Percentiles rank a stretch among this genome's conserved stretches.
phyloP scores from a whole-genome alignment of 2,888 invertebrate species.

The Drosophila parthenogenetica region DNA sequence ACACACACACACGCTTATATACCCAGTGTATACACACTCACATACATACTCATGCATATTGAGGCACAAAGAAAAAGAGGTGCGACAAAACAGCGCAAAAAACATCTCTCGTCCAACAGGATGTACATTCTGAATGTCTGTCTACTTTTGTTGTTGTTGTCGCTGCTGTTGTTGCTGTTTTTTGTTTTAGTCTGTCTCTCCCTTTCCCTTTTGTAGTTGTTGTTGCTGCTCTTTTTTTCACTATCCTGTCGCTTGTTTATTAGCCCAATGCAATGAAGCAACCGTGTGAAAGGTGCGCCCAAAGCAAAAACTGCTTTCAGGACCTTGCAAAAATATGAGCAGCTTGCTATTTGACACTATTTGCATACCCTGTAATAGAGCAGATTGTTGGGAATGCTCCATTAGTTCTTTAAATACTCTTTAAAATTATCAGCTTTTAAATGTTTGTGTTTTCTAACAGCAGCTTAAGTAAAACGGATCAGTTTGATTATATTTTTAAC shows the following conservation, averaged over 20 bases:
- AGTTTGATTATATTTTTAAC: too few relatives aligned
- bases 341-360: conserved; percentile 24
- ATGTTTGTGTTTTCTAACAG: too few relatives aligned
- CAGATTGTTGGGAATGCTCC: neutral
- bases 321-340: conserved; percentile 27
- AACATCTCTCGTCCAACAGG: conserved; percentile 46
- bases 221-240: conserved; percentile 25
- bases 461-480: too few relatives aligned
- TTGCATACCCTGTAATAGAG: conserved; percentile 5
- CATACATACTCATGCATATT: conserved; percentile 6
- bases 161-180: conserved; percentile 42
- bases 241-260: conserved; percentile 67
- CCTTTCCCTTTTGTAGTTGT: neutral
- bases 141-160: conserved; percentile 49
- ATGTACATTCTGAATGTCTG: conserved; percentile 75
- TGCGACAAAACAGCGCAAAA: conserved; percentile 70
- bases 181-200: conserved; percentile 30
- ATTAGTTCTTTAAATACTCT: too few relatives aligned
- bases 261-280: conserved; percentile 72
- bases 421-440: too few relatives aligned
- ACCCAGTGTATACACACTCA: conserved; percentile 22
- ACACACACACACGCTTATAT: conserved; percentile 25
- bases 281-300: conserved; percentile 62
- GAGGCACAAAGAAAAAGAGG: conserved; percentile 57
- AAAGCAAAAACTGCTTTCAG: conserved; percentile 17